Evolutionary conservation across 2,797 vertebrate species (phyloP).

Genomic region (Hemitrygon akajei): DNA sequence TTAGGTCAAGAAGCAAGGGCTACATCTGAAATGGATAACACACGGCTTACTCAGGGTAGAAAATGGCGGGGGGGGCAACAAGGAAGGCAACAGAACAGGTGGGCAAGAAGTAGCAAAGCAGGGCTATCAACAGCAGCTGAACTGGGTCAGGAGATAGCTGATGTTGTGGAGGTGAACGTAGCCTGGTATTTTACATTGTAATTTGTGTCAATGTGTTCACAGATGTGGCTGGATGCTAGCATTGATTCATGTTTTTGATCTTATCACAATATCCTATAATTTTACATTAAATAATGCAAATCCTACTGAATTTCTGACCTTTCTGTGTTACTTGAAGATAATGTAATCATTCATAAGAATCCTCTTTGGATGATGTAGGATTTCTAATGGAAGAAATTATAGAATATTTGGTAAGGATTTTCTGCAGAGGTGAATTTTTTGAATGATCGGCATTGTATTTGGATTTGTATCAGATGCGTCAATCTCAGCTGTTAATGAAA

Average conservation of each 20-base stretch:
- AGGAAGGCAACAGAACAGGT: too few species aligned
- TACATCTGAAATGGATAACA: too few species aligned
- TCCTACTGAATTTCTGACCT: not conserved
- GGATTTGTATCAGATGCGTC: not conserved
- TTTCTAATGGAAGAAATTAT: constrained; percentile 19
- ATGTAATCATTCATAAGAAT: not conserved
- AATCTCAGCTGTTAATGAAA: not conserved
- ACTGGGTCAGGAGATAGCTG: too few species aligned
- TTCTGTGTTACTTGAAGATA: constrained; percentile 10
- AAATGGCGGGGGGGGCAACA: too few species aligned
- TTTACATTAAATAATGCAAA: not conserved
- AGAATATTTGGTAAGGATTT: not conserved
- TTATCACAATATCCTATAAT: not conserved
- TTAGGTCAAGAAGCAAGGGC: too few species aligned
- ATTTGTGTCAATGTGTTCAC: not conserved
- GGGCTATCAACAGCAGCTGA: too few species aligned
- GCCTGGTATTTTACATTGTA: not conserved
- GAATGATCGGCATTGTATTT: not conserved
- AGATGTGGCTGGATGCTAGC: not conserved
- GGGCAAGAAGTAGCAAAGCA: too few species aligned
- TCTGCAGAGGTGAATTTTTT: not conserved
- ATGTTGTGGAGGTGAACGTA: too few species aligned
- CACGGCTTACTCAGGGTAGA: too few species aligned
- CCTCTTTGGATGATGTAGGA: not conserved
- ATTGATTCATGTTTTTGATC: not conserved